phyloP scores from a whole-genome alignment of 2,888 invertebrate species.

The Erpobdella octoculata region DNA sequence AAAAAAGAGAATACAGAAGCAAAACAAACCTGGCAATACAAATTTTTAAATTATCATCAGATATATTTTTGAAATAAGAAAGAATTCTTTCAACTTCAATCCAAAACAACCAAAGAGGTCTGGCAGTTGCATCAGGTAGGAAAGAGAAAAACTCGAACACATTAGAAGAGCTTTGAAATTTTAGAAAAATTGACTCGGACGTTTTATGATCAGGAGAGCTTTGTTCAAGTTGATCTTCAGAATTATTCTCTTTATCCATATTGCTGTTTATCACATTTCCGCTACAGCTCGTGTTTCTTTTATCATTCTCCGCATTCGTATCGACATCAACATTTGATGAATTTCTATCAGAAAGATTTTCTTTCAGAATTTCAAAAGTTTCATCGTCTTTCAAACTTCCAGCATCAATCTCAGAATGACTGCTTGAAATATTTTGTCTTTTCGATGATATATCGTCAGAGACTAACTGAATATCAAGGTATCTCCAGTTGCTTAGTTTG shows the following conservation, averaged over 20 bases:
- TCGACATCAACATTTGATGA: neutral
- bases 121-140: neutral
- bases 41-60: too few species aligned
- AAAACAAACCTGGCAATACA: too few species aligned
- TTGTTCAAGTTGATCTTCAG: neutral
- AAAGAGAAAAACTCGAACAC: neutral
- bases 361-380: neutral
- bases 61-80: too few species aligned
- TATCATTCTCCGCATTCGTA: neutral
- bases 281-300: neutral
- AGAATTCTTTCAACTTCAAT: conserved; percentile 5
- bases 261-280: too few species aligned
- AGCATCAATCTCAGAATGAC: neutral
- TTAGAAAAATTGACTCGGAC: neutral
- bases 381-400: neutral
- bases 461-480: neutral
- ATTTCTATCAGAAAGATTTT: neutral
- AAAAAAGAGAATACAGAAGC: too few species aligned
- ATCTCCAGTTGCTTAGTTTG: neutral
- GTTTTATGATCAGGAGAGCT: neutral
- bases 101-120: neutral
- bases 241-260: neutral
- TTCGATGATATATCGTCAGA: neutral
- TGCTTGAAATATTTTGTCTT: too few species aligned
- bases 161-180: neutral